Conservation (phyloP, 1,140 invertebrate genomes). For the Calycopis cecrops region DNA sequence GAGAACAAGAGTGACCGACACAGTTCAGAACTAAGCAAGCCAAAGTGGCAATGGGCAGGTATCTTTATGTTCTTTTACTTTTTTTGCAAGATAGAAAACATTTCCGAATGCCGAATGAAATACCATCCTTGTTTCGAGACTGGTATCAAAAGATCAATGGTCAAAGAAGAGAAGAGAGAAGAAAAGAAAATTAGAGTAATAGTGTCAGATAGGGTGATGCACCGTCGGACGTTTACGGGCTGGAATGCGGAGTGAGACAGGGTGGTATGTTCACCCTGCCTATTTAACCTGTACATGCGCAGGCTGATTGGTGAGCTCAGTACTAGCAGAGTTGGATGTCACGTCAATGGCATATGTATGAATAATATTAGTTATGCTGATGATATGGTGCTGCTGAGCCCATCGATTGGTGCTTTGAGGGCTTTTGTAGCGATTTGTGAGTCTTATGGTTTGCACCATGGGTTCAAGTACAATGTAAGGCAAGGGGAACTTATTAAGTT, state of each 20-base stretch:
- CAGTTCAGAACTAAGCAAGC: no score
- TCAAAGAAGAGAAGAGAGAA: no score
- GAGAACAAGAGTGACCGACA: no score
- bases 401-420: background rate
- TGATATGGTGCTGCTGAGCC: slow-evolving; percentile 10
- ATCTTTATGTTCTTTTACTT: no score
- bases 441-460: background rate
- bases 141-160: background rate
- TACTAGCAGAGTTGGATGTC: background rate
- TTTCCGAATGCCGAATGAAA: background rate
- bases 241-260: slow-evolving; percentile 12
- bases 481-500: background rate
- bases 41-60: no score
- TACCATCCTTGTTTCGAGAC: background rate
- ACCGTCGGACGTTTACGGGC: background rate
- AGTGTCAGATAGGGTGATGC: background rate
- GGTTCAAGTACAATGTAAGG: background rate
- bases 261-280: slow-evolving; percentile 5
- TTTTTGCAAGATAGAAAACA: no score
- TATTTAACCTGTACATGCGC: no score
- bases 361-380: slow-evolving; percentile 11
- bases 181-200: no score
- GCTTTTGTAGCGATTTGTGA: background rate
- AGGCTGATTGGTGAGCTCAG: background rate
- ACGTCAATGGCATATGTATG: background rate